These are phyloP conservation scores for Drosophila ambigua DNA, from an alignment of 1,140 invertebrate genomes.

Conservation along the genomic window DNA sequence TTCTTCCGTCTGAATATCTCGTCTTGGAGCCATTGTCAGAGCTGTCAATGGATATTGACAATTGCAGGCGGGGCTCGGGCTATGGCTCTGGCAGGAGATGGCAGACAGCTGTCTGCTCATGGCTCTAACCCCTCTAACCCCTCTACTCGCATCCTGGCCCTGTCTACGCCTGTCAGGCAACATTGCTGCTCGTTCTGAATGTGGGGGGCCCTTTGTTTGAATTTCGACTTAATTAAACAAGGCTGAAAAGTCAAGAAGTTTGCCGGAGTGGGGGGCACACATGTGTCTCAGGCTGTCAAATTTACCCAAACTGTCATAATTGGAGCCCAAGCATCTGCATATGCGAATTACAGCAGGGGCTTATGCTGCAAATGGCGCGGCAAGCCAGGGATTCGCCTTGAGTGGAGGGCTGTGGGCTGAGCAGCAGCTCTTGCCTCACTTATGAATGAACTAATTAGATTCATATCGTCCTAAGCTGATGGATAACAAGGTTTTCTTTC, in stretches of 20 bases:
- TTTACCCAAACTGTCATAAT: constrained; percentile 42
- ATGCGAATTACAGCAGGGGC: constrained; percentile 36
- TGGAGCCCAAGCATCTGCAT: constrained; percentile 33
- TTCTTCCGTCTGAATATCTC: constrained; percentile 14
- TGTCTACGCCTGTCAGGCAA: constrained; percentile 42
- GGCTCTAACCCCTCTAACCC: constrained; percentile 10
- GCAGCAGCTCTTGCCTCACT: constrained; percentile 50
- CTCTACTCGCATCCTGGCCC: constrained; percentile 41
- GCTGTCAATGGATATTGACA: constrained; percentile 63
- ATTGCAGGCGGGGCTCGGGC: constrained; percentile 45
- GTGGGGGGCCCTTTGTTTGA: constrained; percentile 62
- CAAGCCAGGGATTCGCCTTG: constrained; percentile 32
- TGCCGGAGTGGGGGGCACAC: constrained; percentile 23
- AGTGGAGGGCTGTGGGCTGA: constrained; percentile 16
- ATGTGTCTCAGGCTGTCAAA: constrained; percentile 39
- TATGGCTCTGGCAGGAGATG: not conserved
- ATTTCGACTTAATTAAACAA: constrained; percentile 74
- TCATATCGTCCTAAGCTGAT: constrained; percentile 27
- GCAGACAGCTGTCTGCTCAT: constrained; percentile 19
- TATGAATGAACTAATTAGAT: constrained; percentile 76
- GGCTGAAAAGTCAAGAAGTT: constrained; percentile 55
- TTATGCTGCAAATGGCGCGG: constrained; percentile 38
- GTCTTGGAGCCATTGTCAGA: constrained; percentile 52
- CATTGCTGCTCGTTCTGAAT: constrained; percentile 37
- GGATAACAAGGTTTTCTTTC: constrained; percentile 36